phyloP scores from a whole-genome alignment of 2,113 vertebrate genomes.

The Larimichthys polyactis region DNA sequence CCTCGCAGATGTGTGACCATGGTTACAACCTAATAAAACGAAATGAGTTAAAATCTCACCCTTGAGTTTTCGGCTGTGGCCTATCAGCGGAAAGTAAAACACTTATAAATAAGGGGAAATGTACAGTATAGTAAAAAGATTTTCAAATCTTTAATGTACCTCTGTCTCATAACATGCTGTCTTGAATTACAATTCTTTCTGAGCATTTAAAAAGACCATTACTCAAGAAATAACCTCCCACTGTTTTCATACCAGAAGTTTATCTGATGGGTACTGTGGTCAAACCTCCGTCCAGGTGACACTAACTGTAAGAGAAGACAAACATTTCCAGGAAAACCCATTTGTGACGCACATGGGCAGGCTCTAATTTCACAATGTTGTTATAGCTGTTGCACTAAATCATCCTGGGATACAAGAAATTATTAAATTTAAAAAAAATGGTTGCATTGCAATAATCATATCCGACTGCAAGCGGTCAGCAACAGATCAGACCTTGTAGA shows the following conservation, averaged over 20 bases:
- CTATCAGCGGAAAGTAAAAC: background rate
- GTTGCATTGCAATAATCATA: background rate
- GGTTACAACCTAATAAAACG: slow-evolving; percentile 25
- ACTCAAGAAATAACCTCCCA: background rate
- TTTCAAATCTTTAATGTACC: background rate
- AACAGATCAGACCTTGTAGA: background rate
- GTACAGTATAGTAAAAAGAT: background rate
- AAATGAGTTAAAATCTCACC: background rate
- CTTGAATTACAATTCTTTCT: too few relatives aligned
- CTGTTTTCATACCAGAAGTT: slow-evolving; percentile 20
- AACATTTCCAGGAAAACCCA: slow-evolving; percentile 3
- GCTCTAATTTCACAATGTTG: background rate
- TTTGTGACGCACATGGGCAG: background rate
- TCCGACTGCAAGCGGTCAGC: background rate
- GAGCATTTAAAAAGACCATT: background rate
- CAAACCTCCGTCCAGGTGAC: background rate
- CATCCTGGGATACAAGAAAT: background rate
- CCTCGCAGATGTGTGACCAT: slow-evolving; percentile 9
- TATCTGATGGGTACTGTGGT: slow-evolving; percentile 1
- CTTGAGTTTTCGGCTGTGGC: background rate
- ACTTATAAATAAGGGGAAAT: background rate
- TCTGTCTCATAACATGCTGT: background rate
- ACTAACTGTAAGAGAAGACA: slow-evolving; percentile 10
- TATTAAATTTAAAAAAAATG: background rate
- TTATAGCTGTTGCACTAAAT: background rate